Evolutionary conservation across 1,140 invertebrate genomes (phyloP).

Genomic region (Subanguina moxae): DNA sequence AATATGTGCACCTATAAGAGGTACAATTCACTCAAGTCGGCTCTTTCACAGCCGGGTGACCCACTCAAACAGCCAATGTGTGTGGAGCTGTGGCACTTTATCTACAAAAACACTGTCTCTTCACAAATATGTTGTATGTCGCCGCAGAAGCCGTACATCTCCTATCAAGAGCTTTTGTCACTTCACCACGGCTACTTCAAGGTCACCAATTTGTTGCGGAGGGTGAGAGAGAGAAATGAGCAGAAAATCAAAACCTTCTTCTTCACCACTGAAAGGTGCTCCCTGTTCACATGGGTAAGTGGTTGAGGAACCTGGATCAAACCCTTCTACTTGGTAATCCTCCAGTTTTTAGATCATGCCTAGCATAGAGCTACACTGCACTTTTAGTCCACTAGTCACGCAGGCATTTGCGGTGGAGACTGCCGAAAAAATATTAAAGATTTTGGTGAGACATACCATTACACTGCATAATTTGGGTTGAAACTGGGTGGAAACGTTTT

Average conservation of each 20-base stretch:
- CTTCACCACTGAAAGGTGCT: conserved; percentile 25
- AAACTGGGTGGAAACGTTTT: too few relatives aligned
- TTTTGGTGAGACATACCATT: conserved; percentile 13
- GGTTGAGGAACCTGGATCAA: not conserved
- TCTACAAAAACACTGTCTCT: conserved; percentile 42
- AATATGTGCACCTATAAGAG: conserved; percentile 34
- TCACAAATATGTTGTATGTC: conserved; percentile 47
- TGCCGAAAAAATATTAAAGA: conserved; percentile 34
- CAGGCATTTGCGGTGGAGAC: conserved; percentile 35
- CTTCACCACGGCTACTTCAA: conserved; percentile 44
- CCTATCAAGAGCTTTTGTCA: conserved; percentile 26
- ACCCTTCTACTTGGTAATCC: not conserved
- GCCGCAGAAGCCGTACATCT: conserved; percentile 43
- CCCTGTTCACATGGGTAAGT: conserved; percentile 43
- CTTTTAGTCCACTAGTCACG: conserved; percentile 41
- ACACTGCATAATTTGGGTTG: too few relatives aligned
- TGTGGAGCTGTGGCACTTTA: conserved; percentile 45
- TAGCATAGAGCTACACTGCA: conserved; percentile 43
- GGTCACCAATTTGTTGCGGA: conserved; percentile 28
- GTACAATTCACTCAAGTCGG: conserved; percentile 18
- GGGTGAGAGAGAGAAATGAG: conserved; percentile 18
- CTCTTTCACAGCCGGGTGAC: conserved; percentile 35
- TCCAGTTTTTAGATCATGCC: conserved; percentile 36
- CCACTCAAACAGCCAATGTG: conserved; percentile 34
- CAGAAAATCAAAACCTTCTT: conserved; percentile 38